Percentiles rank a stretch among this genome's conserved stretches.
Evolutionary conservation across 1,140 invertebrate genomes (phyloP).

Genomic region (Drosophila orosa): DNA sequence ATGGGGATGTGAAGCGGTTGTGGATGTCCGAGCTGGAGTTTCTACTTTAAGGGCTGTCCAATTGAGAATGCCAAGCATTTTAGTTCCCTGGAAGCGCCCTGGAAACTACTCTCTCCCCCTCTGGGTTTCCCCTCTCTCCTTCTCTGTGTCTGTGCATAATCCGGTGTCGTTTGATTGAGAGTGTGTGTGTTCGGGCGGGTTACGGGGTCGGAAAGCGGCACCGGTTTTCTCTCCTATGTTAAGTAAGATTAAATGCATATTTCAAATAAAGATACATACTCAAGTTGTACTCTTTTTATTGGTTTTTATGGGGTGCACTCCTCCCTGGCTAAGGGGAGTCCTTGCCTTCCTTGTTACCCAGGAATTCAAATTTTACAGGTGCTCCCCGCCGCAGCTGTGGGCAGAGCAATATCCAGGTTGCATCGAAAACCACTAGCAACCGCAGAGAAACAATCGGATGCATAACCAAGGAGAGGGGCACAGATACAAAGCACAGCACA

Average conservation of each 20-base stretch:
- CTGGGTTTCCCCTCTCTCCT: neutral
- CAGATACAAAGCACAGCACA: neutral
- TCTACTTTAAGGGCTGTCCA: slow-evolving; percentile 35
- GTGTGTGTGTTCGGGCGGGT: slow-evolving; percentile 54
- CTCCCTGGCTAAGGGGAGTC: neutral
- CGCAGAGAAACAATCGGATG: slow-evolving; percentile 10
- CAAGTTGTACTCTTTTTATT: slow-evolving; percentile 21
- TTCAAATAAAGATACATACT: slow-evolving; percentile 46
- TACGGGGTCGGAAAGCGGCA: slow-evolving; percentile 70
- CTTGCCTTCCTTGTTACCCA: neutral
- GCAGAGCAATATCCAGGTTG: neutral
- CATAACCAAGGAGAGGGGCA: slow-evolving; percentile 1
- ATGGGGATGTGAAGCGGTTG: slow-evolving; percentile 1
- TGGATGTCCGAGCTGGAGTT: slow-evolving; percentile 16
- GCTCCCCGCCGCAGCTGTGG: neutral
- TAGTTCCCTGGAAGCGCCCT: neutral
- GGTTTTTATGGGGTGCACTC: neutral
- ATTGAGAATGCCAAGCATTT: slow-evolving; percentile 71
- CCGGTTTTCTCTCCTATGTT: slow-evolving; percentile 39
- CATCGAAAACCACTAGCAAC: slow-evolving; percentile 1
- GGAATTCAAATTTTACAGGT: neutral
- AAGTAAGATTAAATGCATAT: slow-evolving; percentile 45
- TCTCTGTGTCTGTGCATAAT: slow-evolving; percentile 38
- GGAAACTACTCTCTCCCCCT: slow-evolving; percentile 5
- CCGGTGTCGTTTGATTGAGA: slow-evolving; percentile 33